Evolutionary conservation across 2,888 invertebrate species (phyloP).

Genomic region (Bellardia bayeri): DNA sequence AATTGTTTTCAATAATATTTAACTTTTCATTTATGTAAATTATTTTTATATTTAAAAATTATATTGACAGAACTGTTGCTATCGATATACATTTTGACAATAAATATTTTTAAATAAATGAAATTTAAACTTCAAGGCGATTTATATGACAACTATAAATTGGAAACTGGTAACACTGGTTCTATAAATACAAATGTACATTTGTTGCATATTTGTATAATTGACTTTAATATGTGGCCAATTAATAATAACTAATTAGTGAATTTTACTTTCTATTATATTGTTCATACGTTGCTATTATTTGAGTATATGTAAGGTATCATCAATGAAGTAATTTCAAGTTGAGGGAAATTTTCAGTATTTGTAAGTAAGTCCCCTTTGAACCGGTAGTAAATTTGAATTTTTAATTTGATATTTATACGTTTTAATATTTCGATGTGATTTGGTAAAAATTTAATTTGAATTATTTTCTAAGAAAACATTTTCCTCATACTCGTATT

Average conservation of each 20-base stretch:
- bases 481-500: too few relatives aligned
- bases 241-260: not conserved
- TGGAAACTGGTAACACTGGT: not conserved
- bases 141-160: too few relatives aligned
- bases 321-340: not conserved
- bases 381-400: conserved; percentile 47
- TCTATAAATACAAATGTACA: not conserved
- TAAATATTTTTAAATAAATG: too few relatives aligned
- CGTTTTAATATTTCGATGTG: not conserved
- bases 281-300: not conserved
- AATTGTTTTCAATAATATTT: too few relatives aligned
- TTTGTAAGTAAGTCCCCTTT: conserved; percentile 50
- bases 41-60: too few relatives aligned
- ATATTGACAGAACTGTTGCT: too few relatives aligned
- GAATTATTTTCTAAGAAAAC: not conserved
- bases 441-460: not conserved
- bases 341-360: conserved; percentile 12
- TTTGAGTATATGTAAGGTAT: not conserved
- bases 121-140: too few relatives aligned
- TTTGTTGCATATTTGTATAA: not conserved
- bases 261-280: conserved; percentile 33
- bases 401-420: conserved; percentile 26
- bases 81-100: too few relatives aligned
- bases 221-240: not conserved
- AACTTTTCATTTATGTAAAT: too few relatives aligned